Evolutionary conservation across 1,140 invertebrate species (phyloP).

Genomic region (Wiebesia pumilae): DNA sequence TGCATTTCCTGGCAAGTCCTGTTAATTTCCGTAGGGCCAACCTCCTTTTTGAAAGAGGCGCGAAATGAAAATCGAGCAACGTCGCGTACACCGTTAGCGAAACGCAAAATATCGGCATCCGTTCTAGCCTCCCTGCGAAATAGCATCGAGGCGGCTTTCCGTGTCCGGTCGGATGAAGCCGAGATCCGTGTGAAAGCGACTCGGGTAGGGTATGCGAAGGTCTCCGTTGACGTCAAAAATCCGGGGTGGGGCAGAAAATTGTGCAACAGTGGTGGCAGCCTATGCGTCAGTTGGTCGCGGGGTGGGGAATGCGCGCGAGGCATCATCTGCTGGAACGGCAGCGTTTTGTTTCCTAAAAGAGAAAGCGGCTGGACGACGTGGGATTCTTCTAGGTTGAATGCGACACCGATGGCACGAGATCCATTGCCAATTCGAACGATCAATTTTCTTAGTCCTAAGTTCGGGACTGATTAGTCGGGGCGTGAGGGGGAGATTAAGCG

Average conservation of each 20-base stretch:
- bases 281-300: neutral
- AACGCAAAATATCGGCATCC: conserved; percentile 10
- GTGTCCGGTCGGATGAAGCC: conserved; percentile 57
- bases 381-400: neutral
- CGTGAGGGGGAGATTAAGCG: neutral
- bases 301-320: neutral
- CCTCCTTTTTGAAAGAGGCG: neutral
- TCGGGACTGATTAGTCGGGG: neutral
- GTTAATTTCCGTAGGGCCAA: conserved; percentile 26
- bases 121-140: too few relatives aligned
- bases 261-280: conserved; percentile 63
- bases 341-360: conserved; percentile 25
- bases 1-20: conserved; percentile 20
- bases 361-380: conserved; percentile 1
- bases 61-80: neutral
- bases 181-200: conserved; percentile 73
- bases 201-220: conserved; percentile 6
- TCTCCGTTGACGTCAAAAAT: conserved; percentile 68
- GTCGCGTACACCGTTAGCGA: conserved; percentile 13
- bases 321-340: neutral
- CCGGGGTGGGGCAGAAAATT: conserved; percentile 64
- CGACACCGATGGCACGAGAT: neutral
- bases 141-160: conserved; percentile 30
- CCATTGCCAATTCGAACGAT: neutral
- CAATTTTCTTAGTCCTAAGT: neutral